A percentile compares a stretch with the other conserved stretches of the same genome.
Conservation (phyloP, 2,888 invertebrate genomes). For the Apomyelois bistriatella region DNA sequence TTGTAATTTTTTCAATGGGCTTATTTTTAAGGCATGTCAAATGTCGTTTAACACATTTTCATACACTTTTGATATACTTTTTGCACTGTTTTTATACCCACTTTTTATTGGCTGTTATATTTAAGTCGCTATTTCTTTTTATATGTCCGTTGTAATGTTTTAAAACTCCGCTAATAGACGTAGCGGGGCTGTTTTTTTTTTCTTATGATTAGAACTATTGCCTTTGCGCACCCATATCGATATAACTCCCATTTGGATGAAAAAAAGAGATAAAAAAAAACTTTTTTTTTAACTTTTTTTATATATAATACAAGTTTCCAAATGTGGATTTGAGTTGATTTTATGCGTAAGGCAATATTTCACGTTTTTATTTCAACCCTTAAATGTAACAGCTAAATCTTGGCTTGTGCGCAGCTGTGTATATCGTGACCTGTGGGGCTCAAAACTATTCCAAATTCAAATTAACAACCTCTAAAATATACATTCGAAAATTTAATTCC, state of each 20-base stretch:
- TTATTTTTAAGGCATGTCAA: constrained; percentile 24
- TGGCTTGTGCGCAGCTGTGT: constrained; percentile 76
- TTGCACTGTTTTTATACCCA: constrained; percentile 27
- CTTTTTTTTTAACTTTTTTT: no score
- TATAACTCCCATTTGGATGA: neutral
- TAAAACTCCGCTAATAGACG: neutral
- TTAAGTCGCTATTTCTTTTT: constrained; percentile 28
- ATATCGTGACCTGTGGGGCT: constrained; percentile 73
- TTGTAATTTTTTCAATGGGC: constrained; percentile 12
- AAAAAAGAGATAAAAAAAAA: no score
- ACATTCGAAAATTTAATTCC: constrained; percentile 15
- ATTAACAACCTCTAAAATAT: constrained; percentile 22
- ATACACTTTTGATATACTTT: constrained; percentile 22
- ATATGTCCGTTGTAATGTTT: constrained; percentile 18
- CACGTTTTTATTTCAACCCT: constrained; percentile 20
- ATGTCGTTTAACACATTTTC: constrained; percentile 18
- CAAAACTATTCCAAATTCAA: constrained; percentile 43
- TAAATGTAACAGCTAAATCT: constrained; percentile 68
- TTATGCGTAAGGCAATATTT: neutral
- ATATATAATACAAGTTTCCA: neutral
- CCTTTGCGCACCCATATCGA: neutral
- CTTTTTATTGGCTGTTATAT: constrained; percentile 63
- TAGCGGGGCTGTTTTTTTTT: neutral
- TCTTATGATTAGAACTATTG: neutral
- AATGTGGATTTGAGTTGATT: neutral